Conservation (phyloP, 2,888 invertebrate genomes). For the Pristionchus japonicus region DNA sequence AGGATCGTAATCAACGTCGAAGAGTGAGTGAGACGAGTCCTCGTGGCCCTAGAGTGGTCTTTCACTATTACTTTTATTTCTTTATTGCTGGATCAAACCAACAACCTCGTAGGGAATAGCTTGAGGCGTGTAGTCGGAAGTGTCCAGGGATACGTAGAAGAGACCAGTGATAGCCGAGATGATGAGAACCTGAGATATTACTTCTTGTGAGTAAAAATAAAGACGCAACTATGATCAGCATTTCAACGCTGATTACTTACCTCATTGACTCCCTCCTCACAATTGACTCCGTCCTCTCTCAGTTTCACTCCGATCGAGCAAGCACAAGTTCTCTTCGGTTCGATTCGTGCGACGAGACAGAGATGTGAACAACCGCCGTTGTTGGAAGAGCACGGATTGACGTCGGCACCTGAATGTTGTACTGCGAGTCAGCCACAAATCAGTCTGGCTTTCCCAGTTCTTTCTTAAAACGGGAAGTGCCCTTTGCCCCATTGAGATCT, state of each 20-base stretch:
- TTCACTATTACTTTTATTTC: background rate
- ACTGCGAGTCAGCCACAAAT: background rate
- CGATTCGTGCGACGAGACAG: constrained; percentile 46
- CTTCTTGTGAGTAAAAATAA: no score
- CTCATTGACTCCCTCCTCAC: constrained; percentile 54
- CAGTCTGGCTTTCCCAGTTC: no score
- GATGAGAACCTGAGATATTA: constrained; percentile 48
- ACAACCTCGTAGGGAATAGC: constrained; percentile 45
- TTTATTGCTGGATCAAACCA: background rate
- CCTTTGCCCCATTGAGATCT: background rate
- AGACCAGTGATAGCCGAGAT: constrained; percentile 54
- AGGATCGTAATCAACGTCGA: constrained; percentile 59
- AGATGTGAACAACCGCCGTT: constrained; percentile 47
- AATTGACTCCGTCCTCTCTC: constrained; percentile 50
- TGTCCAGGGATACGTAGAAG: constrained; percentile 58
- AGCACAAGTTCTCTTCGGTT: constrained; percentile 54
- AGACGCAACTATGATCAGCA: no score
- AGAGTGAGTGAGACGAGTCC: constrained; percentile 9
- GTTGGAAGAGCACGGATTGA: constrained; percentile 24
- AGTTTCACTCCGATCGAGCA: constrained; percentile 57
- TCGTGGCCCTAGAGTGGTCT: constrained; percentile 44
- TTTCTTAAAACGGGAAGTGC: no score
- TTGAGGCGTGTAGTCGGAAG: constrained; percentile 56
- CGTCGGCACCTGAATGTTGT: background rate
- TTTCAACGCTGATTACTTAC: background rate